Evolutionary conservation across 2,113 vertebrate species (phyloP), one percentile per base, ranked within the genome.

Genomic region (Zootoca vivipara): DNA sequence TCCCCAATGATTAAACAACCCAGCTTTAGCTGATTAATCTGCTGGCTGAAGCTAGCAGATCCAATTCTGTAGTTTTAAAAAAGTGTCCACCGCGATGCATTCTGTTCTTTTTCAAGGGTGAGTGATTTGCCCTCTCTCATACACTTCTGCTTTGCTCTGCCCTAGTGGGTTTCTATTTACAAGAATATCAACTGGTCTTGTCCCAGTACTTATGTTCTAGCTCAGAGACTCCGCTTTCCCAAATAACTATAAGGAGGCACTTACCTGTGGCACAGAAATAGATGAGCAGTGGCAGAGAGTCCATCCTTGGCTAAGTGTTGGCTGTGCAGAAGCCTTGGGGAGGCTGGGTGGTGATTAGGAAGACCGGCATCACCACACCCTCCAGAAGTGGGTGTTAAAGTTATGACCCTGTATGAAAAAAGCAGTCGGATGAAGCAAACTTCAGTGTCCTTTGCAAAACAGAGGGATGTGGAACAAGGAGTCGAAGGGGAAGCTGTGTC

Each of bases 401-500:
- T 52, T 52, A 62, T 40, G 69, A 5, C 18, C 3, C 58, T 77
- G 46, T 52, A 12, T 75, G 58, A 13, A 16, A 52, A 33, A 20
- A 46, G 58, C 26, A 16, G 38, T 46, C 26, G 52, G 30, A 38
- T 85, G 74, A 69, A 78, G 85, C 75, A 78, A 86, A 62, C 9
- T 2, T 10, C 46, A 26, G 16, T 24, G 28, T 1, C 30, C 30
- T 83, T 88, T 38, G 73, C 62, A 83, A 86, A 78, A 67, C 13
- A 5, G 38, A 26, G 6, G 38, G 33, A 18, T 85, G 62, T 18
- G 84, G 64, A 46, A 46, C 22, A 30, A 2, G 24, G 9, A 3
- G 10, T 15, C 30, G 72, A 88, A 83, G 9, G 72, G 81, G 81
- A 88, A 88, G 81, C 40, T 82, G 87, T 75, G 40, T 88, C 81